Percentiles rank a stretch among this genome's conserved stretches.
These are phyloP conservation scores for Nyctibius grandis DNA, from an alignment of 2,797 vertebrate genomes.

Conservation along the genomic window DNA sequence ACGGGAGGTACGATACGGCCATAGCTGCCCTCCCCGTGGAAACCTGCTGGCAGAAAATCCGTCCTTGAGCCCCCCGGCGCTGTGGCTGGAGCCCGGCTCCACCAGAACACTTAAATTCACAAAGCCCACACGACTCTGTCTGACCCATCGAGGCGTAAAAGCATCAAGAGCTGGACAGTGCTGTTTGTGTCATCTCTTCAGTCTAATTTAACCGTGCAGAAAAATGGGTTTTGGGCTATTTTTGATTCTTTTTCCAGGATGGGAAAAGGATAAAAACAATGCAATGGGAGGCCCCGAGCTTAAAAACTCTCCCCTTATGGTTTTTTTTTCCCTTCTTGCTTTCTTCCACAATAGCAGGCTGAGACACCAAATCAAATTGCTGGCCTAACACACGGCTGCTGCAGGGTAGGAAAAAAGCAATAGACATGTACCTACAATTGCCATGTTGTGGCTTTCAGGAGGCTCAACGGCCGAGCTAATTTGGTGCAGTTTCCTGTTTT, in stretches of 20 bases:
- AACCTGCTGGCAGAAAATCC: neutral
- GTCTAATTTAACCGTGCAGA: slow-evolving; percentile 51
- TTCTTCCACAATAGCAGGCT: neutral
- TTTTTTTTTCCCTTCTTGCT: neutral
- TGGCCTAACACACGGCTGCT: neutral
- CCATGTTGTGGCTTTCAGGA: neutral
- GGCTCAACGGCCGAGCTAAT: neutral
- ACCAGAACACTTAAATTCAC: neutral
- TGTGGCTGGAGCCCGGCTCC: neutral
- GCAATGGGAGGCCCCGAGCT: neutral
- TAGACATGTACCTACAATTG: neutral
- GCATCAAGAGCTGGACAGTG: neutral
- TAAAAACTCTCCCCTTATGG: neutral
- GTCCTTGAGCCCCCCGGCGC: neutral
- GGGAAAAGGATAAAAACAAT: slow-evolving; percentile 43
- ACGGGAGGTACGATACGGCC: neutral
- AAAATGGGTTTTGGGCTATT: neutral
- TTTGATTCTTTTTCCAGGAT: slow-evolving; percentile 36
- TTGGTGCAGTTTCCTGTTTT: slow-evolving; percentile 48
- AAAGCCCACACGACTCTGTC: neutral
- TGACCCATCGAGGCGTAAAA: neutral
- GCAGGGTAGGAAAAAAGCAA: neutral
- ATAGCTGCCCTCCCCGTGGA: neutral
- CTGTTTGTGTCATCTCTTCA: neutral
- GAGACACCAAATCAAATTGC: neutral